These are phyloP conservation scores for Catharus ustulatus DNA, from an alignment of 2,797 vertebrate genomes.

Conservation along the genomic window DNA sequence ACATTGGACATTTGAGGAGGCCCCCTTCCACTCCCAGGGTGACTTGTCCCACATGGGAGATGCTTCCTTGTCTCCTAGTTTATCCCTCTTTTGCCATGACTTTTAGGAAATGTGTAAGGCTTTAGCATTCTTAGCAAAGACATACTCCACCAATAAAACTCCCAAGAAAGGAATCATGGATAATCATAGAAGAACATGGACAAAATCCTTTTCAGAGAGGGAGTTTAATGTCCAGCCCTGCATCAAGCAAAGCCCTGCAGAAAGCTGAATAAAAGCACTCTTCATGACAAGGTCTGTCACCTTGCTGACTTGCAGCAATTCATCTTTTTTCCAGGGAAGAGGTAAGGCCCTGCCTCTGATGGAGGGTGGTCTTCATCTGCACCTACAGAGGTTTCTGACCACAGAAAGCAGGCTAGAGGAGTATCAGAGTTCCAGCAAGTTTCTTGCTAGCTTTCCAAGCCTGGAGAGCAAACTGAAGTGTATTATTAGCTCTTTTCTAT, in stretches of 20 bases:
- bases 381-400: neutral
- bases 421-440: conserved; percentile 21
- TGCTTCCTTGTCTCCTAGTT: neutral
- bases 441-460: conserved; percentile 51
- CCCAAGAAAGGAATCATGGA: conserved; percentile 19
- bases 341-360: neutral
- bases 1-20: rapidly evolving
- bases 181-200: neutral
- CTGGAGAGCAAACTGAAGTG: conserved; percentile 43
- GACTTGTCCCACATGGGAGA: neutral
- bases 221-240: neutral
- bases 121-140: conserved; percentile 8
- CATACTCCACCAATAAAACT: conserved; percentile 40
- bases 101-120: conserved; percentile 14
- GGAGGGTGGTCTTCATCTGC: neutral
- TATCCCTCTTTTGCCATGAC: neutral
- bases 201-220: neutral
- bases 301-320: neutral
- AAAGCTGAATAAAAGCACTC: neutral
- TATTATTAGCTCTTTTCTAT: conserved; percentile 60
- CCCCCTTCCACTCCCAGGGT: neutral
- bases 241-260: neutral
- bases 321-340: neutral
- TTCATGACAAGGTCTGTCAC: rapidly evolving
- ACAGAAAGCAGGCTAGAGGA: neutral